Percentiles rank a stretch among this genome's conserved stretches.
These are phyloP conservation scores for Apogon hyalosoma DNA, from an alignment of 2,797 vertebrate genomes.

Conservation along the genomic window DNA sequence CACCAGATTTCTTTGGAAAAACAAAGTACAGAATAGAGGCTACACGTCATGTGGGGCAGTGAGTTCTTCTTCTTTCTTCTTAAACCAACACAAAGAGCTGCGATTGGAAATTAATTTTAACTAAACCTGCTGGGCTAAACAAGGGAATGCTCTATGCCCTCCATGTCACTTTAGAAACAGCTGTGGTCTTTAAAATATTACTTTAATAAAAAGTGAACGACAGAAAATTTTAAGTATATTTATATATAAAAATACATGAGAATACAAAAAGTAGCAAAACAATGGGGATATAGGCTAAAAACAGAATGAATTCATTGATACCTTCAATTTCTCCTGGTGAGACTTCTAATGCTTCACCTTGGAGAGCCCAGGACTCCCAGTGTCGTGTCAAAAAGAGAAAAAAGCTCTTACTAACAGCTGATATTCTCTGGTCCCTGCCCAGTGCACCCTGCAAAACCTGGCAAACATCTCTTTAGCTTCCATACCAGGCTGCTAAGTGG, in stretches of 20 bases:
- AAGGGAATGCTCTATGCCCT: conserved; percentile 71
- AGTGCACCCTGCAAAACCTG: conserved; percentile 66
- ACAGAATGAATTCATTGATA: conserved; percentile 83
- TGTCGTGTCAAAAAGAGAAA: conserved; percentile 58
- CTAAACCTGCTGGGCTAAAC: conserved; percentile 64
- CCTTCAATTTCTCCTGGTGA: conserved; percentile 81
- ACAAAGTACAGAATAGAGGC: conserved; percentile 60
- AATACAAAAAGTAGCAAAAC: conserved; percentile 90
- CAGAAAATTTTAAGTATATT: conserved; percentile 87
- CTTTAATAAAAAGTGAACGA: conserved; percentile 89
- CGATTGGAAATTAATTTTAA: conserved; percentile 66
- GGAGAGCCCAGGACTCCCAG: conserved; percentile 73
- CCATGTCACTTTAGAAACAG: conserved; percentile 81
- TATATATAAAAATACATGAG: conserved; percentile 91
- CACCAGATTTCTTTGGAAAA: conserved; percentile 72
- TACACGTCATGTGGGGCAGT: conserved; percentile 75
- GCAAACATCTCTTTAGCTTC: conserved; percentile 51
- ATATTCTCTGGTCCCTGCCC: conserved; percentile 82
- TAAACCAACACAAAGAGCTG: conserved; percentile 67
- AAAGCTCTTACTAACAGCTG: conserved; percentile 60
- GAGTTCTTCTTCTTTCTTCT: conserved; percentile 44
- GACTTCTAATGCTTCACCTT: conserved; percentile 63
- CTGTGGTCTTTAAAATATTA: conserved; percentile 86
- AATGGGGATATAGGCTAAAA: conserved; percentile 83
- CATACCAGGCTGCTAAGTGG: conserved; percentile 54